phyloP scores from a whole-genome alignment of 2,113 vertebrate genomes.

The Syngnathus typhle region DNA sequence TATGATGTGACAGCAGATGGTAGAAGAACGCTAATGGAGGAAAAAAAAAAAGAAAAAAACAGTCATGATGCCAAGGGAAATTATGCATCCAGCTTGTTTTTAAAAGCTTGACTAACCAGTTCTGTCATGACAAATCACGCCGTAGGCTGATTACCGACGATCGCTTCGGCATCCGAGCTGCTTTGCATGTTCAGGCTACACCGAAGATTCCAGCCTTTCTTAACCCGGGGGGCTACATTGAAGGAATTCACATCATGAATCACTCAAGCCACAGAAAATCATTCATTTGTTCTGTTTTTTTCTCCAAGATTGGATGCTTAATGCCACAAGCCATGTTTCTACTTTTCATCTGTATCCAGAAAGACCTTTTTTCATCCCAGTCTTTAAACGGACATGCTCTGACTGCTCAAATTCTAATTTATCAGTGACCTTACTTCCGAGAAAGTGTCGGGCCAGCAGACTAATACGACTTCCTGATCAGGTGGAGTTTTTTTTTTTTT shows the following conservation, averaged over 20 bases:
- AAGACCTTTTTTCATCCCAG: conserved; percentile 12
- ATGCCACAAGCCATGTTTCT: conserved; percentile 40
- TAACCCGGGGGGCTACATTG: conserved; percentile 39
- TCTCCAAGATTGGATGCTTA: conserved; percentile 27
- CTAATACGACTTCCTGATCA: not conserved
- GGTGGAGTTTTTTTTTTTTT: conserved; percentile 1
- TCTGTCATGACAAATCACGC: conserved; percentile 48
- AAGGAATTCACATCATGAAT: conserved; percentile 43
- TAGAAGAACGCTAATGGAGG: conserved; percentile 12
- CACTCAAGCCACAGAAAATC: conserved; percentile 46
- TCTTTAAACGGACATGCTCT: conserved; percentile 33
- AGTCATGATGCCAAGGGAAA: conserved; percentile 38
- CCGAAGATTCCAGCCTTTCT: conserved; percentile 36
- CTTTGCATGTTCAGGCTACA: conserved; percentile 41
- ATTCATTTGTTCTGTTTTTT: conserved; percentile 47
- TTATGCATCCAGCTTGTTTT: conserved; percentile 41
- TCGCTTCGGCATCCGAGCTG: conserved; percentile 26
- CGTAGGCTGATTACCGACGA: conserved; percentile 29
- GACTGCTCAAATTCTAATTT: conserved; percentile 13
- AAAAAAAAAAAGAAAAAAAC: conserved; percentile 15
- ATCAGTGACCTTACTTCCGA: conserved; percentile 44
- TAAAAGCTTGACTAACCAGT: conserved; percentile 56
- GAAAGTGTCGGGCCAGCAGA: not conserved
- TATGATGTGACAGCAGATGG: conserved; percentile 15
- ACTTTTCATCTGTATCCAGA: conserved; percentile 33